These are phyloP conservation scores for Thelaira solivaga DNA, from an alignment of 2,888 invertebrate genomes.

Conservation along the genomic window DNA sequence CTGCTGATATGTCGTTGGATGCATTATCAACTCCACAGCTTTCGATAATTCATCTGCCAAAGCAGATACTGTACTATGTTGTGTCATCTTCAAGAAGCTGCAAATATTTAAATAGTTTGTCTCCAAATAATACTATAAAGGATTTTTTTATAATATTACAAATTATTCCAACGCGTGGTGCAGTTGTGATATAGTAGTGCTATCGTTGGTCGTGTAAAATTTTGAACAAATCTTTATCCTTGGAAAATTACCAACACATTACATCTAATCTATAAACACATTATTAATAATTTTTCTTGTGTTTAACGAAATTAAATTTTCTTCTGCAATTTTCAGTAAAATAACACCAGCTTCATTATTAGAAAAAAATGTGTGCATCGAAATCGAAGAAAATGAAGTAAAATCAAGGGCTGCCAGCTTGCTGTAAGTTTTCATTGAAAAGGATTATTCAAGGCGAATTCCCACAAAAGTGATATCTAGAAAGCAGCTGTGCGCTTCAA, in stretches of 20 bases:
- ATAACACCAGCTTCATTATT: constrained; percentile 33
- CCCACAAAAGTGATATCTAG: no score
- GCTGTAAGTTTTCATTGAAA: neutral
- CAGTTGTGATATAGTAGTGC: neutral
- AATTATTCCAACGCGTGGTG: constrained; percentile 42
- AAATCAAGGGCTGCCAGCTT: constrained; percentile 40
- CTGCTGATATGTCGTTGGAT: constrained; percentile 85
- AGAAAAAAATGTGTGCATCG: constrained; percentile 46
- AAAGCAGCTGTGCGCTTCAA: no score
- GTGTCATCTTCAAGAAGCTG: constrained; percentile 68
- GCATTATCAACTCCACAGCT: constrained; percentile 89
- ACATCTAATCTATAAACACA: no score
- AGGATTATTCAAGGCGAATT: neutral
- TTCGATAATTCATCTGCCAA: constrained; percentile 86
- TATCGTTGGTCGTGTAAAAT: constrained; percentile 31
- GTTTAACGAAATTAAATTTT: constrained; percentile 47
- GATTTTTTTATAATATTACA: constrained; percentile 17
- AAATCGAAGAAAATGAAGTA: constrained; percentile 46
- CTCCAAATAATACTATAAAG: neutral
- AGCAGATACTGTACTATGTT: constrained; percentile 72
- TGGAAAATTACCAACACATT: no score
- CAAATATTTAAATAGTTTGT: neutral
- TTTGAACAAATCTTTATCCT: neutral
- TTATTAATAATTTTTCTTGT: no score
- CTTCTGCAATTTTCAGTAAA: constrained; percentile 60